Base-by-base conservation (phyloP, 2,888 invertebrate species). In the Pristionchus japonicus region DNA sequence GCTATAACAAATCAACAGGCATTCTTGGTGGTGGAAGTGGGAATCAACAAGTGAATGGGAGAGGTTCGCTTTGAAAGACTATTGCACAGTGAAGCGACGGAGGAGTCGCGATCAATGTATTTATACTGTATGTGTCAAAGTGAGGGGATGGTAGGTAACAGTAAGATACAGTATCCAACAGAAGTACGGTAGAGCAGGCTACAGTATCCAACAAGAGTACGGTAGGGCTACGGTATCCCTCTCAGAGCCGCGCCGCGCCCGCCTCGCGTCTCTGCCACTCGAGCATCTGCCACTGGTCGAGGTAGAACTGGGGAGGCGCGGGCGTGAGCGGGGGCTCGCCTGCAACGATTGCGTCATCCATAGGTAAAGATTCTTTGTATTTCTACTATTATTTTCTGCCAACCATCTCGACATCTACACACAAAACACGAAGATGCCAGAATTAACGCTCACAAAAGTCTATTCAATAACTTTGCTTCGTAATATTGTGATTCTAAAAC, bases 301-400 rank as follows among this genome's bases (percentile, higher is more conserved):
- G 61, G 77, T 87, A 87, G 87, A 52, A 74, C 23, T 64, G 27
- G 11, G 87, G 87, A 15, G 87, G 52, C 2, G 77, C 77, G 1
- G 87, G 87, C 34, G 77, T 77, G 27, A 87, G 57, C 34, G 87
- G 77, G 13, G 57, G 27, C 61, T 87, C 87, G 34, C 87, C 87
- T 87, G 74, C n/a, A n/a, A n/a, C n/a, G n/a, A n/a, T n/a, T n/a
- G n/a, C n/a, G n/a, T n/a, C n/a, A n/a, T n/a, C n/a, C n/a, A n/a
- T n/a, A n/a, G n/a, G n/a, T n/a, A n/a, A n/a, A n/a, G n/a, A n/a
- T n/a, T n/a, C n/a, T n/a, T n/a, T n/a, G n/a, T n/a, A n/a, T n/a
- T n/a, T n/a, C n/a, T n/a, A n/a, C n/a, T n/a, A n/a, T n/a, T n/a
- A n/a, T n/a, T n/a, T n/a, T n/a, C n/a, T n/a, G n/a, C n/a, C n/a